Conservation (phyloP, 92 coral and sea anemone genomes). For the Porites rus region DNA sequence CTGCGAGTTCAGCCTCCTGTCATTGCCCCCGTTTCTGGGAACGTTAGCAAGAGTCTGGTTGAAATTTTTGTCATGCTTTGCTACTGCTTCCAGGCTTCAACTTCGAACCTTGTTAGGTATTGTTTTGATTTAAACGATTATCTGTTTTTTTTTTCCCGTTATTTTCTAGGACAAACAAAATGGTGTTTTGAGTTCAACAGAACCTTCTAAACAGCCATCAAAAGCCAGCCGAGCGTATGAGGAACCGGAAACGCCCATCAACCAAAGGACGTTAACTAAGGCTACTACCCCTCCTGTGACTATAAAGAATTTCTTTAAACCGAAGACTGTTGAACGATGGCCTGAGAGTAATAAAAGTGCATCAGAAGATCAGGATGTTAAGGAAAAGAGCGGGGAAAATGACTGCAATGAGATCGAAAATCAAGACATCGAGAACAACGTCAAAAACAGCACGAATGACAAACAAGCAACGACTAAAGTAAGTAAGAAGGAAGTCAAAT, state of each 20-base stretch:
- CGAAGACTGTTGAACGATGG: slow-evolving; percentile 29
- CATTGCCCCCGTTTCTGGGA: too few relatives aligned
- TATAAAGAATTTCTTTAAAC: slow-evolving; percentile 85
- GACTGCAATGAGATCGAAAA: background rate
- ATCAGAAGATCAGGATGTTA: background rate
- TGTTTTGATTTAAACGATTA: background rate
- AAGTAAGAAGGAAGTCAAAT: slow-evolving; percentile 16
- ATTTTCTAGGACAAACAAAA: slow-evolving; percentile 76
- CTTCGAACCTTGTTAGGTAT: too few relatives aligned
- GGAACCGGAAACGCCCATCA: slow-evolving; percentile 77
- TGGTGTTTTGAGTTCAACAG: slow-evolving; percentile 64
- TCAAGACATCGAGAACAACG: background rate
- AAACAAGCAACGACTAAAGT: background rate
- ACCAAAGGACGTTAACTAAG: slow-evolving; percentile 77
- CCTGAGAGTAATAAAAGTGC: background rate
- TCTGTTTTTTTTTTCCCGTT: background rate
- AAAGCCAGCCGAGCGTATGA: slow-evolving; percentile 57
- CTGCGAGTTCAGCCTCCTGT: too few relatives aligned
- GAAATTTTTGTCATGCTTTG: background rate
- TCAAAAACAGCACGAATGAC: background rate
- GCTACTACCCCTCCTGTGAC: slow-evolving; percentile 90
- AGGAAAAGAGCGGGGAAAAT: background rate
- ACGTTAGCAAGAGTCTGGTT: too few relatives aligned
- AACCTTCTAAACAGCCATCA: slow-evolving; percentile 47
- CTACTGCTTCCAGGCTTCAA: too few relatives aligned